phyloP scores from a whole-genome alignment of 2,888 invertebrate species.

The Nephrotoma flavescens region DNA sequence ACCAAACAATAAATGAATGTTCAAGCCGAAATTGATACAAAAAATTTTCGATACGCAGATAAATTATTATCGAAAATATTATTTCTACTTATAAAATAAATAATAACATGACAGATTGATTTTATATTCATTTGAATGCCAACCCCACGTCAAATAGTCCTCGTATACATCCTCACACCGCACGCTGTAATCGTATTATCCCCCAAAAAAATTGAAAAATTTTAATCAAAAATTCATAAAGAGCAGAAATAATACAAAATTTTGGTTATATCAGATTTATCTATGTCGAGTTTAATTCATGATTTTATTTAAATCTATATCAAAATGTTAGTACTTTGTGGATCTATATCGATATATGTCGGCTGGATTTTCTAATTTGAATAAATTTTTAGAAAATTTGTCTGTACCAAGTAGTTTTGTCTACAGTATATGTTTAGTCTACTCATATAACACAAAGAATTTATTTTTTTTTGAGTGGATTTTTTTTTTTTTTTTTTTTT shows the following conservation, averaged over 20 bases:
- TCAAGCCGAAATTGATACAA: neutral
- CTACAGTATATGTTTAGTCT: too few relatives aligned
- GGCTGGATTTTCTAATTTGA: too few relatives aligned
- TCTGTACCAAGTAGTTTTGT: too few relatives aligned
- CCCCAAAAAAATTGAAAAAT: too few relatives aligned
- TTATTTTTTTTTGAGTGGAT: neutral
- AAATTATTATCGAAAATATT: neutral
- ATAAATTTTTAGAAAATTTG: too few relatives aligned
- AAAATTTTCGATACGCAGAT: neutral
- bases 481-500: neutral
- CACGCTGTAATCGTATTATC: too few relatives aligned
- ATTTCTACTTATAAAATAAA: neutral
- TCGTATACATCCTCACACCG: too few relatives aligned
- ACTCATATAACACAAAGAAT: too few relatives aligned
- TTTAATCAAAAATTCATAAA: neutral
- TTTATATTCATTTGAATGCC: neutral
- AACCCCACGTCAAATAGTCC: neutral
- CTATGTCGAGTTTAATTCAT: neutral
- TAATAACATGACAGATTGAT: neutral
- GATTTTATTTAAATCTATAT: neutral
- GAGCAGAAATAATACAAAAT: neutral
- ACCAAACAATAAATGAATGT: neutral
- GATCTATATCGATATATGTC: too few relatives aligned
- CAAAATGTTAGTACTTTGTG: too few relatives aligned
- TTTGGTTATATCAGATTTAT: neutral